Evolutionary conservation across 2,113 vertebrate genomes (phyloP).

Genomic region (Fregata magnificens): DNA sequence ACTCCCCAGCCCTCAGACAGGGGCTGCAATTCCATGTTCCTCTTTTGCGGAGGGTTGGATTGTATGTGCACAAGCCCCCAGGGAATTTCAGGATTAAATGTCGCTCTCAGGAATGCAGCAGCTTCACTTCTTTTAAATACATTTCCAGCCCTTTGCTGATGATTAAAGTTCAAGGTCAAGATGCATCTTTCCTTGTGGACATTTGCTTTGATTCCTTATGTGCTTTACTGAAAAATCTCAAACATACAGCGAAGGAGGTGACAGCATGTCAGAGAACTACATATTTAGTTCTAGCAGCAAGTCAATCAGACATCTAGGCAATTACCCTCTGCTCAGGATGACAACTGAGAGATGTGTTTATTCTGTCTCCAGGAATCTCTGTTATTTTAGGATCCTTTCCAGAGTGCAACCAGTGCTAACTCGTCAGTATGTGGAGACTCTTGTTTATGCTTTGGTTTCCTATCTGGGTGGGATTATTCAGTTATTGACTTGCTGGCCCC

Average conservation of each 20-base stretch:
- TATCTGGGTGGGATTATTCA: slow-evolving; percentile 69
- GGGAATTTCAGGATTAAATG: not conserved
- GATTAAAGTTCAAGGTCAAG: slow-evolving; percentile 43
- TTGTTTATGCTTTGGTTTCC: slow-evolving; percentile 65
- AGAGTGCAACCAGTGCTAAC: slow-evolving; percentile 61
- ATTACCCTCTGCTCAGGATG: slow-evolving; percentile 60
- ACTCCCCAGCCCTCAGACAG: not conserved
- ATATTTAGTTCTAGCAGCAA: slow-evolving; percentile 53
- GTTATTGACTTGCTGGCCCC: slow-evolving; percentile 66
- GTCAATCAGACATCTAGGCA: slow-evolving; percentile 64
- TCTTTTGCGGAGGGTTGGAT: not conserved
- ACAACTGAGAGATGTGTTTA: slow-evolving; percentile 66
- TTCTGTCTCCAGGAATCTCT: slow-evolving; percentile 67
- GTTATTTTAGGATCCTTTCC: slow-evolving; percentile 67
- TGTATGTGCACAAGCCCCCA: accelerated
- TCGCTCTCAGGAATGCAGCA: slow-evolving; percentile 12
- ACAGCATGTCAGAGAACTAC: slow-evolving; percentile 52
- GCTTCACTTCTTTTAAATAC: not conserved
- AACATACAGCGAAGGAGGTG: not conserved
- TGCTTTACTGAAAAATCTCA: slow-evolving; percentile 41
- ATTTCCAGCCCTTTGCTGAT: not conserved
- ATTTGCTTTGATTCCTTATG: slow-evolving; percentile 50
- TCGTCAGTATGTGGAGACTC: slow-evolving; percentile 59
- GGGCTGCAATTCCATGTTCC: not conserved
- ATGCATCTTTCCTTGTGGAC: slow-evolving; percentile 48